phyloP scores from a whole-genome alignment of 2,113 vertebrate species.

The Sinocyclocheilus anophthalmus region DNA sequence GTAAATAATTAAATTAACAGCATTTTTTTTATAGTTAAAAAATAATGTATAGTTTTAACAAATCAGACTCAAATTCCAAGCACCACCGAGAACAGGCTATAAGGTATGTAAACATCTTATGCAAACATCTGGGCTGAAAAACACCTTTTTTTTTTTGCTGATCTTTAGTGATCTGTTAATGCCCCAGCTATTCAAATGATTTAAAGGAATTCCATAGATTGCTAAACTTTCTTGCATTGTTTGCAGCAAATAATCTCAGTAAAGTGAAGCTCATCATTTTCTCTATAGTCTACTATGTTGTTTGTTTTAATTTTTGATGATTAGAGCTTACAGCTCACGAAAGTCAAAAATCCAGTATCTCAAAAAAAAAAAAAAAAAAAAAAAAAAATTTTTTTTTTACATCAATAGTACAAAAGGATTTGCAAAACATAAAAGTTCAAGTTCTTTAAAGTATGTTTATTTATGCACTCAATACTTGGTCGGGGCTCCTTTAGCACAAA shows the following conservation, averaged over 20 bases:
- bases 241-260: neutral
- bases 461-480: no score
- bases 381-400: no score
- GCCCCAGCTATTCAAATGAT: neutral
- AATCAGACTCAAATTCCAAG: neutral
- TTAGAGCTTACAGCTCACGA: no score
- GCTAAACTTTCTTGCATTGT: neutral
- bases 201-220: neutral
- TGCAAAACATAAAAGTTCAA: no score
- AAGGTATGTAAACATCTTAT: neutral
- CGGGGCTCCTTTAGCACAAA: no score
- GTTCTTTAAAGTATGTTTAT: no score
- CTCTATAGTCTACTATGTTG: neutral
- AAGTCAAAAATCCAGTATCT: no score
- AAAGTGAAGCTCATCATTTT: neutral
- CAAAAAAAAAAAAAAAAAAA: no score
- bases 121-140: neutral
- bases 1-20: neutral
- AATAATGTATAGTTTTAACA: neutral
- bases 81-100: neutral
- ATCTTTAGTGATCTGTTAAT: neutral
- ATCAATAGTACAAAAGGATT: no score
- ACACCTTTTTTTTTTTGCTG: neutral
- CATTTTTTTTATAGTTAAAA: neutral
- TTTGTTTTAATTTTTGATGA: no score